These are phyloP conservation scores for Acridotheres tristis DNA, from an alignment of 2,797 vertebrate genomes.

Conservation along the genomic window DNA sequence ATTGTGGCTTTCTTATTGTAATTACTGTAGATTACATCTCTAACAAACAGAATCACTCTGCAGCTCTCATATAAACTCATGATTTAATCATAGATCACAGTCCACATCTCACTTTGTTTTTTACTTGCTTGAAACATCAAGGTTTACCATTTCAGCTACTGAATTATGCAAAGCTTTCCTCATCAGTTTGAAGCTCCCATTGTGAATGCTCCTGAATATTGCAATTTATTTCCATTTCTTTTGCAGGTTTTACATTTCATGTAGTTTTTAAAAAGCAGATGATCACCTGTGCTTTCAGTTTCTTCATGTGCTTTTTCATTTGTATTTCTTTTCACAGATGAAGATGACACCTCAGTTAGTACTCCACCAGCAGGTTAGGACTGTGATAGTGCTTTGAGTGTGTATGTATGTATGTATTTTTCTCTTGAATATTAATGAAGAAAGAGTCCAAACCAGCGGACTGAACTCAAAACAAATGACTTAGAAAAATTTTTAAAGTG, in stretches of 20 bases:
- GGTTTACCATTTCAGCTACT: conserved; percentile 67
- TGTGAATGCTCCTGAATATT: conserved; percentile 55
- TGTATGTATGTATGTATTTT: conserved; percentile 62
- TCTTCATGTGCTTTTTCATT: conserved; percentile 63
- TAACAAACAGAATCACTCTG: conserved; percentile 58
- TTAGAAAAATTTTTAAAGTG: not conserved
- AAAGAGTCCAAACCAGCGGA: not conserved
- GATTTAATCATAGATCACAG: conserved; percentile 62
- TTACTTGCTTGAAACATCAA: conserved; percentile 48
- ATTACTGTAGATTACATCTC: conserved; percentile 54
- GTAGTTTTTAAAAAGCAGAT: conserved; percentile 57
- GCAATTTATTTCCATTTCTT: conserved; percentile 46
- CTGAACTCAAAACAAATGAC: not conserved
- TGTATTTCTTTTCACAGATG: conserved; percentile 82
- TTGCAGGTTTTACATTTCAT: conserved; percentile 72
- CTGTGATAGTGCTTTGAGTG: conserved; percentile 19
- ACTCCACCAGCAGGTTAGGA: conserved; percentile 81
- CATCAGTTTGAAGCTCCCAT: conserved; percentile 59
- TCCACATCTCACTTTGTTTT: conserved; percentile 53
- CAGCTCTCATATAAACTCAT: conserved; percentile 40
- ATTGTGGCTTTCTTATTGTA: conserved; percentile 59
- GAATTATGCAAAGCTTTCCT: conserved; percentile 57
- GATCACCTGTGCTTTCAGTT: conserved; percentile 26
- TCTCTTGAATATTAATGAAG: not conserved
- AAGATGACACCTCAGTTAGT: conserved; percentile 78